Percentiles rank a stretch among this genome's conserved stretches.
These are phyloP conservation scores for Gracilinanus agilis DNA, from an alignment of 2,113 vertebrate genomes.

Conservation along the genomic window DNA sequence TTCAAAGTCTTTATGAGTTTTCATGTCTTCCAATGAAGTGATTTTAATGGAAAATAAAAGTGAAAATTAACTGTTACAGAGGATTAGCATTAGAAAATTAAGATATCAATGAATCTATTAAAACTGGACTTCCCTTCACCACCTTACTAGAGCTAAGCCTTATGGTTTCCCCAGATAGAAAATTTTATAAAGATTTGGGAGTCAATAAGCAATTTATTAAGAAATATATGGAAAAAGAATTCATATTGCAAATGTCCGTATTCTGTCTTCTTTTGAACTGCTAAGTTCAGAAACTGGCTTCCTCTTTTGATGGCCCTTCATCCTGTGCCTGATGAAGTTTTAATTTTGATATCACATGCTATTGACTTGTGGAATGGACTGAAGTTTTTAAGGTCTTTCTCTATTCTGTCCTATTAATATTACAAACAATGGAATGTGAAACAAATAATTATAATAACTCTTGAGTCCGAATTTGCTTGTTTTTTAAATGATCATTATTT, in stretches of 20 bases:
- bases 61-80: constrained; percentile 5
- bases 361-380: constrained; percentile 48
- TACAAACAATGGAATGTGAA: constrained; percentile 80
- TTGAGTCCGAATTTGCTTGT: constrained; percentile 75
- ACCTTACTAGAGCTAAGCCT: constrained; percentile 28
- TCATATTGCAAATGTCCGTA: not conserved
- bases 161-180: constrained; percentile 40
- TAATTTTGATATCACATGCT: constrained; percentile 41
- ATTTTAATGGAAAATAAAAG: constrained; percentile 53
- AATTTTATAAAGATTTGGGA: constrained; percentile 25
- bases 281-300: constrained; percentile 47
- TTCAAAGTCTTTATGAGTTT: constrained; percentile 26
- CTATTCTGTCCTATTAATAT: constrained; percentile 79
- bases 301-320: not conserved
- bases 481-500: constrained; percentile 44
- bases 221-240: constrained; percentile 45
- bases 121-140: constrained; percentile 33
- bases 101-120: constrained; percentile 29
- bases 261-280: not conserved
- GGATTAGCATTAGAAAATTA: constrained; percentile 36
- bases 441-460: constrained; percentile 78
- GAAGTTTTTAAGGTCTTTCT: constrained; percentile 52
- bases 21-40: constrained; percentile 40
- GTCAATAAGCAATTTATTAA: not conserved
- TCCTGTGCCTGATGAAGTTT: constrained; percentile 43